phyloP scores from a whole-genome alignment of 2,113 vertebrate genomes.

The Prinia subflava region DNA sequence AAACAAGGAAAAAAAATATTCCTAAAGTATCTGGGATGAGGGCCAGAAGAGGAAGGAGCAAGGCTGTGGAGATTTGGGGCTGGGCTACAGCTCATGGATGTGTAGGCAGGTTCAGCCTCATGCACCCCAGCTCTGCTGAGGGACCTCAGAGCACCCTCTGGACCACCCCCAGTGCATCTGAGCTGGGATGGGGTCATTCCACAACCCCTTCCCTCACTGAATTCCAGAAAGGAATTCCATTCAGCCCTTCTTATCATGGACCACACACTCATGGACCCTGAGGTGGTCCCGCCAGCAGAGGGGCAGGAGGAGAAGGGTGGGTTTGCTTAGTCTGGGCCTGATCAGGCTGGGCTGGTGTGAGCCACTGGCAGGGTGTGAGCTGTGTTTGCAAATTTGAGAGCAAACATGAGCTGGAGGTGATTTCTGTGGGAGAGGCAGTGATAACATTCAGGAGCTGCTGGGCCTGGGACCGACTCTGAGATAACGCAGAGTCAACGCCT shows the following conservation, averaged over 20 bases:
- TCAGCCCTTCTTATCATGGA: neutral
- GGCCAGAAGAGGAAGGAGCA: neutral
- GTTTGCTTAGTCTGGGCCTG: neutral
- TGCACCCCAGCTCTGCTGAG: neutral
- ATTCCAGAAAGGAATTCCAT: neutral
- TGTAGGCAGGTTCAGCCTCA: neutral
- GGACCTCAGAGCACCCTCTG: neutral
- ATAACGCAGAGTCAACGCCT: neutral
- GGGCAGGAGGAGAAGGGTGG: neutral
- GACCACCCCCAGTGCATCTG: neutral
- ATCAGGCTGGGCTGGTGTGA: neutral
- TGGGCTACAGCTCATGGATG: neutral
- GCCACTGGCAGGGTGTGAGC: constrained; percentile 31
- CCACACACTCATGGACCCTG: neutral
- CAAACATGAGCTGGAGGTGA: constrained; percentile 14
- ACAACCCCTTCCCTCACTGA: accelerated
- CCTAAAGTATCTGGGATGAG: neutral
- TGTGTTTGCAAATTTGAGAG: constrained; percentile 64
- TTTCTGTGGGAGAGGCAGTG: constrained; percentile 43
- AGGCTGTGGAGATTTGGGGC: neutral
- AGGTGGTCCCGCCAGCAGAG: neutral
- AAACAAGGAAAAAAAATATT: neutral
- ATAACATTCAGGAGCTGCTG: constrained; percentile 69
- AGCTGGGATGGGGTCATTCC: neutral
- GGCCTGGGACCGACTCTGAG: constrained; percentile 2